A percentile compares a stretch with the other conserved stretches of the same genome.
phyloP scores from a whole-genome alignment of 2,888 invertebrate genomes.

The Chouioia cunea region DNA sequence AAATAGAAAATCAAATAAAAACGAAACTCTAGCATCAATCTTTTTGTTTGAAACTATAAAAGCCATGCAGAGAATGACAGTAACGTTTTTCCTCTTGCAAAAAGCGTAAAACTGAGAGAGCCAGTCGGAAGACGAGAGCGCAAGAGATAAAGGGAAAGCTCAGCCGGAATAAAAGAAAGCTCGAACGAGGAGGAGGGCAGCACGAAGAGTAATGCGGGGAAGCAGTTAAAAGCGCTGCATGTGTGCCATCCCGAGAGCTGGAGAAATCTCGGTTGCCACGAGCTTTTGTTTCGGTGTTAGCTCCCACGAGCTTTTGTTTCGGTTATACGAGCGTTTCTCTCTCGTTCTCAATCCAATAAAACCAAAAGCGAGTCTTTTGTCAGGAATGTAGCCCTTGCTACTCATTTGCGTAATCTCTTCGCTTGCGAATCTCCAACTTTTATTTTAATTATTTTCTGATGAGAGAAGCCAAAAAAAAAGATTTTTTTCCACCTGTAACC shows the following conservation, averaged over 20 bases:
- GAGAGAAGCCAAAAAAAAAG: too few species aligned
- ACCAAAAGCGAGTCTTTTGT: conserved; percentile 64
- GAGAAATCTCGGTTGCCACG: conserved; percentile 14
- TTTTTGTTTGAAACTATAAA: too few species aligned
- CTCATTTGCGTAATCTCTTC: conserved; percentile 66
- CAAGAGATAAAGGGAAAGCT: conserved; percentile 45
- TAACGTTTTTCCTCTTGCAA: too few species aligned
- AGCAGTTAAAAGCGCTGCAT: conserved; percentile 68
- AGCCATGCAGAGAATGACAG: too few species aligned
- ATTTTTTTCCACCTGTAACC: not conserved
- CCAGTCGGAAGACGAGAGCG: conserved; percentile 34
- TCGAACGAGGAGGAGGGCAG: conserved; percentile 23
- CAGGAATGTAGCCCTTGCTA: conserved; percentile 51
- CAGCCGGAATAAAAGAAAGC: conserved; percentile 63
- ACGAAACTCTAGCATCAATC: too few species aligned
- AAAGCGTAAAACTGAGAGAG: not conserved
- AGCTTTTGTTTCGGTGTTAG: conserved; percentile 65
- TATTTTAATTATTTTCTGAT: conserved; percentile 31
- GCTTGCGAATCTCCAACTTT: conserved; percentile 65
- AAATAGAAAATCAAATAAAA: too few species aligned
- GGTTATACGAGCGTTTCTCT: conserved; percentile 63
- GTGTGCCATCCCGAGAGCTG: conserved; percentile 58
- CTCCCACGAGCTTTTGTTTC: conserved; percentile 66
- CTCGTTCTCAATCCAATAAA: conserved; percentile 63
- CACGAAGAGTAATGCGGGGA: conserved; percentile 64